Conservation (phyloP, 2,797 vertebrate genomes). For the Megalops cyprinoides region DNA sequence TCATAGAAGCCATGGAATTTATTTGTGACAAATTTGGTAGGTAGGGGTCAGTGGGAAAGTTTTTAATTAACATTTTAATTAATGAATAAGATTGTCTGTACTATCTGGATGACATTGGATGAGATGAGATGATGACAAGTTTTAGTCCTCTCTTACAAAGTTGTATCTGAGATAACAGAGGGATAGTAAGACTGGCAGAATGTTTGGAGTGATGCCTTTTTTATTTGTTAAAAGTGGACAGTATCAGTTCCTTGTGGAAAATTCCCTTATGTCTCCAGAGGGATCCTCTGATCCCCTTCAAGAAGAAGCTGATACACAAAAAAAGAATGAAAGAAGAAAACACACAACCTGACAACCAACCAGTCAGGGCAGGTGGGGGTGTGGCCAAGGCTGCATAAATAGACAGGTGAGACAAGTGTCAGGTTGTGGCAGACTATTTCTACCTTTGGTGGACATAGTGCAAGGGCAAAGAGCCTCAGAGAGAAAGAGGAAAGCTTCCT, state of each 20-base stretch:
- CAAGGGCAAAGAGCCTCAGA: constrained; percentile 63
- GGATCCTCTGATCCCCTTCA: constrained; percentile 47
- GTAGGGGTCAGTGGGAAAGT: no score
- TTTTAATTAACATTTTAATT: no score
- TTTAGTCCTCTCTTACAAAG: no score
- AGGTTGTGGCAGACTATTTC: constrained; percentile 39
- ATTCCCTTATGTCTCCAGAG: constrained; percentile 57
- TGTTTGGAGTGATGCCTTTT: neutral
- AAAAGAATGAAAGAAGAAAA: constrained; percentile 49
- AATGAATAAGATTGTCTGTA: no score
- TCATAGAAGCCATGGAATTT: no score
- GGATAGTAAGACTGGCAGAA: constrained; percentile 21
- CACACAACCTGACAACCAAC: constrained; percentile 63
- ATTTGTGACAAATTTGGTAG: no score
- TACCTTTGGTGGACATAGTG: constrained; percentile 59
- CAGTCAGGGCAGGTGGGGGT: constrained; percentile 68
- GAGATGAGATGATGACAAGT: no score
- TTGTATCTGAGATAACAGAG: neutral
- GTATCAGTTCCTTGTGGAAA: constrained; percentile 48
- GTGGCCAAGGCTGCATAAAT: constrained; percentile 68
- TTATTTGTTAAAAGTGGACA: neutral
- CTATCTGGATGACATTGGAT: no score
- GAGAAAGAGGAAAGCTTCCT: neutral
- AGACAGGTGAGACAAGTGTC: constrained; percentile 76
- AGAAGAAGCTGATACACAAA: constrained; percentile 46